These are phyloP conservation scores for Helobdella robusta DNA, from an alignment of 2,888 invertebrate genomes.

Conservation along the genomic window DNA sequence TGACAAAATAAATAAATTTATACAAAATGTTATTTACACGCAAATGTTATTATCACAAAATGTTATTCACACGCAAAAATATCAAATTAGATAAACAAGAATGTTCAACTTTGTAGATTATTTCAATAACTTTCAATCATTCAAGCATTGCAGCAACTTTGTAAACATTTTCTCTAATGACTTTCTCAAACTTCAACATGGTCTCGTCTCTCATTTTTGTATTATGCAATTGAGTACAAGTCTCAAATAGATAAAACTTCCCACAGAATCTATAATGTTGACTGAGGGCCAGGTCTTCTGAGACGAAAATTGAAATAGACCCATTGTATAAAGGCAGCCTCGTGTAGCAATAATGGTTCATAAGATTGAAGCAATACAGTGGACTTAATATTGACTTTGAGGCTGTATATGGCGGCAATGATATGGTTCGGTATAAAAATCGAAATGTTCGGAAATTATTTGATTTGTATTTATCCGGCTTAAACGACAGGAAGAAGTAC, in stretches of 20 bases:
- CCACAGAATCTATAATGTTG: constrained; percentile 33
- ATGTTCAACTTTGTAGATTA: too few species aligned
- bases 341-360: constrained; percentile 34
- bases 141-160: too few species aligned
- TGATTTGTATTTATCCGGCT: constrained; percentile 19
- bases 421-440: constrained; percentile 6
- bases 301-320: constrained; percentile 22
- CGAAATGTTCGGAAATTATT: constrained; percentile 13
- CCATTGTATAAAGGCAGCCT: constrained; percentile 13
- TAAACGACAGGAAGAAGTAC: constrained; percentile 30
- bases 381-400: constrained; percentile 31
- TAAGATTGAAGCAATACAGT: constrained; percentile 29
- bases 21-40: too few species aligned
- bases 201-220: constrained; percentile 1
- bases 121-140: too few species aligned
- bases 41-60: too few species aligned
- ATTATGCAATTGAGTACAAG: neutral
- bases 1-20: too few species aligned
- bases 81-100: too few species aligned
- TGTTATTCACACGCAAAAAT: too few species aligned
- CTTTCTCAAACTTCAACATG: neutral
- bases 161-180: too few species aligned
- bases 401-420: constrained; percentile 22
- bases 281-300: constrained; percentile 23
- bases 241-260: neutral